Base-by-base conservation (phyloP, 2,888 invertebrate genomes). In the Callinectes sapidus region DNA sequence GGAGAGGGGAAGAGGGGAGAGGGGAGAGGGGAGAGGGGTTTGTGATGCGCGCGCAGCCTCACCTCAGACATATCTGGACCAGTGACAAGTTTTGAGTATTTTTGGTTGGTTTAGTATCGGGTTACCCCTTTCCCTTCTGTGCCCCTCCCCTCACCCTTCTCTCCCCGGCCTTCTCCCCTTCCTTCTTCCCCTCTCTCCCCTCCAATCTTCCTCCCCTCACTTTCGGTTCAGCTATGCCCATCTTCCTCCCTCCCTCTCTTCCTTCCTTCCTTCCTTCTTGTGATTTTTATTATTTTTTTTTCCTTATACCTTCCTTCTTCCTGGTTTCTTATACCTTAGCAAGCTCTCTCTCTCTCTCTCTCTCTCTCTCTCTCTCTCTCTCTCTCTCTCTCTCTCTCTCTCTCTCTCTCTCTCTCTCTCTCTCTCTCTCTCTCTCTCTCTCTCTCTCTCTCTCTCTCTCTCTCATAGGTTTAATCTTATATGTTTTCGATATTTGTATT, bases 51-150 rank as follows among this genome's bases (percentile, higher is more conserved):
- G 86, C 39, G 42, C 42, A 71, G 71, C 13, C 71, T 71, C 5
- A 23, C 71, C 71, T 71, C 28, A 71, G 28, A 71, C 71, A 28
- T 71, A 71, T 71, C 71, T 71, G 71, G 71, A 71, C 71, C 8
- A n/a, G 71, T 71, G 71, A 71, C 71, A 71, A 71, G n/a, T 71
- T 71, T 28, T 28, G 28, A 71, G 71, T 71, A 71, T 71, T 71
- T 71, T 71, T 71, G 71, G 71, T 71, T 71, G 28, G 71, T 71
- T 71, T 71, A 71, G 71, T 71, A 28, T 71, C 28, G 1, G 71
- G 71, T 71, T 71, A 71, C 71, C 71, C 71, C 71, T 71, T 10
- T 3, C n/a, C 71, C 28, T 71, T 28, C 71, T 71, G 28, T n/a
- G n/a, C 28, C 71, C 71, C 71, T n/a, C 71, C 71, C 71, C n/a